These are phyloP conservation scores for Drosophila aldrichi DNA, from an alignment of 2,888 invertebrate genomes.

Conservation along the genomic window DNA sequence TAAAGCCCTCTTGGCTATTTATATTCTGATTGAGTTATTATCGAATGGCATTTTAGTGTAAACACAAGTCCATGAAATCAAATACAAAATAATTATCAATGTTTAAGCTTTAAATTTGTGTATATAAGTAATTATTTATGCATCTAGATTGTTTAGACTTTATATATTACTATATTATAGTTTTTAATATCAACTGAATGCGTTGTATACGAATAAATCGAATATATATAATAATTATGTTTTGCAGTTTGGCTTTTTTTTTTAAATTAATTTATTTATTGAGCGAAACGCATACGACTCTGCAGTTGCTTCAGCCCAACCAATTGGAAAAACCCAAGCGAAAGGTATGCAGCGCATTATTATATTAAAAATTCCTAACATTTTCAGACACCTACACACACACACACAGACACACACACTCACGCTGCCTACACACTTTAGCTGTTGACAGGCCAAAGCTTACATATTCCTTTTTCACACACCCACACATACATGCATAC, in stretches of 20 bases:
- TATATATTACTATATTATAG: not conserved
- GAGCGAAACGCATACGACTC: not conserved
- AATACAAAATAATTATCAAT: conserved; percentile 24
- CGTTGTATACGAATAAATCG: conserved; percentile 16
- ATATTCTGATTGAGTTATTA: conserved; percentile 25
- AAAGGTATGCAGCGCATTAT: conserved; percentile 56
- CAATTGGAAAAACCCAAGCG: conserved; percentile 25
- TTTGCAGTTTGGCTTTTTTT: not conserved
- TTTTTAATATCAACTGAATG: not conserved
- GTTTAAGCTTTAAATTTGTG: conserved; percentile 5
- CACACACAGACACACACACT: conserved; percentile 10
- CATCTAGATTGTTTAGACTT: not conserved
- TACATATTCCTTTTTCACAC: not conserved
- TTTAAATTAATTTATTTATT: not conserved
- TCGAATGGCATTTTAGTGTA: conserved; percentile 39
- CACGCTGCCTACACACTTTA: conserved; percentile 2
- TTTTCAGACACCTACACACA: conserved; percentile 42
- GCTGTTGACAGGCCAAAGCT: conserved; percentile 5
- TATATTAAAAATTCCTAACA: conserved; percentile 61
- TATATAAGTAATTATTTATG: conserved; percentile 2
- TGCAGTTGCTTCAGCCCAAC: not conserved
- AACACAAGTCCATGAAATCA: conserved; percentile 18
- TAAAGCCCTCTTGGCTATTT: conserved; percentile 32
- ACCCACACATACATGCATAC: not conserved
- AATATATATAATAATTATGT: not conserved